These are phyloP conservation scores for Sylvia borin DNA, from an alignment of 2,797 vertebrate species.

Conservation along the genomic window DNA sequence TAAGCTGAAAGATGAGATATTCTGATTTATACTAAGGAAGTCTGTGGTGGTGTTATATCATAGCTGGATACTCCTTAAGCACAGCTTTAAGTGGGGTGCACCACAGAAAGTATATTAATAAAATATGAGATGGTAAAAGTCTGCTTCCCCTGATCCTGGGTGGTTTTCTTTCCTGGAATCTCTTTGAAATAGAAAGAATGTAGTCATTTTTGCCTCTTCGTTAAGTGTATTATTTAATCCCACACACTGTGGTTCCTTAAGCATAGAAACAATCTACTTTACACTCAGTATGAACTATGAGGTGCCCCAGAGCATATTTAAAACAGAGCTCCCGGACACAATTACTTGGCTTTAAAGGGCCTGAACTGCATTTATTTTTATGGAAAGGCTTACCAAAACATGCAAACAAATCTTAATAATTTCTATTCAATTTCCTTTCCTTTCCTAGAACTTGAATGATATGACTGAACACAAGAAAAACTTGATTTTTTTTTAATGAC, in stretches of 20 bases:
- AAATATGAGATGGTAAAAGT: conserved; percentile 40
- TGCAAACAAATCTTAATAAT: background rate
- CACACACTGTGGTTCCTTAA: conserved; percentile 8
- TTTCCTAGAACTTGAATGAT: background rate
- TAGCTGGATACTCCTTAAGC: conserved; percentile 5
- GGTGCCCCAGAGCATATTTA: conserved; percentile 38
- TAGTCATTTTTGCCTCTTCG: conserved; percentile 38
- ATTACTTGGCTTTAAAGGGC: conserved; percentile 40
- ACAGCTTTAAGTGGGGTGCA: background rate
- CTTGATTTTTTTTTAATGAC: background rate
- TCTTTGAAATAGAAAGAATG: conserved; percentile 41
- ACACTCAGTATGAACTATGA: conserved; percentile 41
- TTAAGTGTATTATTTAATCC: conserved; percentile 57
- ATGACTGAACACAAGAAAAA: background rate
- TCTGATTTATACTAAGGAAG: conserved; percentile 22
- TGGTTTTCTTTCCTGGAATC: conserved; percentile 57
- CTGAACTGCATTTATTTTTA: conserved; percentile 28
- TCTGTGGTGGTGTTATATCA: background rate
- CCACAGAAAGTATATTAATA: conserved; percentile 33
- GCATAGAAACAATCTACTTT: conserved; percentile 41
- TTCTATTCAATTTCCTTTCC: background rate
- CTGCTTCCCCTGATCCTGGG: conserved; percentile 23
- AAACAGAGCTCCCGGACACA: conserved; percentile 34
- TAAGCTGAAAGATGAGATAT: background rate
- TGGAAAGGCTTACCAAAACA: conserved; percentile 20